Base-by-base conservation (phyloP, 2,797 vertebrate genomes). In the Fratercula arctica region DNA sequence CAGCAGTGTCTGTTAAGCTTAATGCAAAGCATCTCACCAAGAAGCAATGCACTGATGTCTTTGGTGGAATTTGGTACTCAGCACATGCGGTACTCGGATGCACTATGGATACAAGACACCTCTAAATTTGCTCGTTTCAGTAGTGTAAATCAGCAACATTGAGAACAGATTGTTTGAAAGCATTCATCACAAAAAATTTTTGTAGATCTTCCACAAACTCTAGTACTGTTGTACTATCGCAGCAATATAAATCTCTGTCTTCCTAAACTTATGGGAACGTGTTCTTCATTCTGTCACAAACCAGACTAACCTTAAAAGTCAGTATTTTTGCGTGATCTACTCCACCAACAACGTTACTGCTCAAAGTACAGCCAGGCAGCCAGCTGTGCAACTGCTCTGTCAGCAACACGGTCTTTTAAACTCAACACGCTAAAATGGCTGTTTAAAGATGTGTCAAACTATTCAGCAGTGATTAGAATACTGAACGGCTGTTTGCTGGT, bases 341-440 rank as follows among this genome's bases (percentile, higher is more conserved):
- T 85, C 82, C 45, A 68, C 13, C 53, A 68, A n/a, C 80, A 77
- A 46, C 15, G 33, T 53, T 75, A 72, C 16, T 24, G 51, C 45
- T 67, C 10, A 11, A 48, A 88, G 80, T 21, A 89, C n/a, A 93
- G 43, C 37, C 83, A 75, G 50, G 29, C 46, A 90, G 66, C 43
- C 94, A 93, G 90, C 67, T 93, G 67, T 85, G 73, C 82, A 82
- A 85, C 29, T 93, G 78, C 78, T 89, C 78, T 3, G 14, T 90
- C 88, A 95, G 75, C 84, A 94, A 41, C 37, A 61, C 28, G 48
- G 35, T 17, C 57, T 74, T 95, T 80, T 68, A 68, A 89, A 82
- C 37, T 16, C 23, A 53, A 82, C 57, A 64, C 0, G 0, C 35
- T 74, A 68, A 90, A 95, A 85, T 0, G 2, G 5, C 59, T 61